phyloP scores from a whole-genome alignment of 2,113 vertebrate species.

The Sceloporus tristichus region DNA sequence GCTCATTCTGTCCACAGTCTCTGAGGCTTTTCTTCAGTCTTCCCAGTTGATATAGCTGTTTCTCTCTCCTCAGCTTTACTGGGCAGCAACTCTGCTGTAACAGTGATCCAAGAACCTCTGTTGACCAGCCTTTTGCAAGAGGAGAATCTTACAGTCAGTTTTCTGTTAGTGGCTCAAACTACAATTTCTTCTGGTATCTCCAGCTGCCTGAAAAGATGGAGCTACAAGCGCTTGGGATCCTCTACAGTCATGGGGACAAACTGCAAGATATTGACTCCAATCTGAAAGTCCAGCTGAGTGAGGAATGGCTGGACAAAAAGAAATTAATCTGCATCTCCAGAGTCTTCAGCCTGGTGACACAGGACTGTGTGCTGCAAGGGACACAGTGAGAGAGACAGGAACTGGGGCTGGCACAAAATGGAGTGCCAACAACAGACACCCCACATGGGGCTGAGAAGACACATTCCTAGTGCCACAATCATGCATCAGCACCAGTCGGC shows the following conservation, averaged over 20 bases:
- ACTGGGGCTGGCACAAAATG: not conserved
- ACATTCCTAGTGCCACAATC: not conserved
- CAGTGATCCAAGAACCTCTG: not conserved
- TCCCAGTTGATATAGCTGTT: too few relatives aligned
- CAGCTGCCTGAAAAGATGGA: constrained; percentile 5
- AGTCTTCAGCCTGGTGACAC: not conserved
- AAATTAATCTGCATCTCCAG: not conserved
- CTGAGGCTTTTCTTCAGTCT: too few relatives aligned
- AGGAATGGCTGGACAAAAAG: not conserved
- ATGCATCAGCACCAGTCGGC: not conserved
- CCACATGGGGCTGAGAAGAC: too few relatives aligned
- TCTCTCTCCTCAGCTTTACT: too few relatives aligned
- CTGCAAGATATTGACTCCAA: too few relatives aligned
- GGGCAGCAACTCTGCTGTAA: too few relatives aligned
- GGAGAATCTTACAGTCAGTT: accelerated
- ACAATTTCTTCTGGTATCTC: not conserved
- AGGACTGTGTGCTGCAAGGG: not conserved
- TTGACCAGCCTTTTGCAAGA: not conserved
- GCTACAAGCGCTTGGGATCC: not conserved
- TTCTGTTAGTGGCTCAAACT: not conserved
- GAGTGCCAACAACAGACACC: not conserved
- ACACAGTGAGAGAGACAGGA: constrained; percentile 3
- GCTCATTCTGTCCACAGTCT: too few relatives aligned
- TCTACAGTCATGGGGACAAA: not conserved
- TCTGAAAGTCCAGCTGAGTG: not conserved